Evolutionary conservation across 2,888 invertebrate genomes (phyloP).

Genomic region (Aspidiotus rigidus): DNA sequence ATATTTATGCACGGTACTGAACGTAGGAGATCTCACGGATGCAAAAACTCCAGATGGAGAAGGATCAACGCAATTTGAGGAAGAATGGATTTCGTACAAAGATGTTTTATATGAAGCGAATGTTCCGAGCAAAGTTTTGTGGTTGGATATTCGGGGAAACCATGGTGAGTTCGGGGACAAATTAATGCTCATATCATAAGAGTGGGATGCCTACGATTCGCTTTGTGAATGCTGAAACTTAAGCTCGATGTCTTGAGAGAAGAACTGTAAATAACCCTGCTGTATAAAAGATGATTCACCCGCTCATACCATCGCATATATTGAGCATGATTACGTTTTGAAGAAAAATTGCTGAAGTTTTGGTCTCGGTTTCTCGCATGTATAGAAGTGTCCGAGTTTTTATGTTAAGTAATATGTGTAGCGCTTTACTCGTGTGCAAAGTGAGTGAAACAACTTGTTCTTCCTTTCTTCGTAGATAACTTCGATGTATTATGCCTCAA

Average conservation of each 20-base stretch:
- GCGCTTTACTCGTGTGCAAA: no score
- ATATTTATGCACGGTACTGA: neutral
- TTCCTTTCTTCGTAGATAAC: constrained; percentile 58
- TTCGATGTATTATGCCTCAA: constrained; percentile 66
- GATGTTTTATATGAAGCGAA: constrained; percentile 58
- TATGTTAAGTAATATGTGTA: no score
- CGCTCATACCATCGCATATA: no score
- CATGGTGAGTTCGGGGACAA: constrained; percentile 55
- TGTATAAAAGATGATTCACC: no score
- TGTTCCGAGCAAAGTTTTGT: constrained; percentile 59
- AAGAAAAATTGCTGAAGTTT: no score
- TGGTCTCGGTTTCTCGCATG: no score
- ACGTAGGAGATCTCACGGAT: constrained; percentile 70
- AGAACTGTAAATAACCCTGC: no score
- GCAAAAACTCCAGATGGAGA: constrained; percentile 68
- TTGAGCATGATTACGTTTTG: no score
- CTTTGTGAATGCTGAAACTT: neutral
- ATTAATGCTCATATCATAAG: neutral
- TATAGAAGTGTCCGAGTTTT: no score
- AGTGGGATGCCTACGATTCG: neutral
- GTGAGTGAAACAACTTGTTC: no score
- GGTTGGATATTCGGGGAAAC: constrained; percentile 86
- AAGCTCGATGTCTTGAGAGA: no score
- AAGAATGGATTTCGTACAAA: constrained; percentile 74
- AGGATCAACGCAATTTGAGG: constrained; percentile 68